A percentile compares a stretch with the other conserved stretches of the same genome.
phyloP scores from a whole-genome alignment of 2,797 vertebrate genomes.

The Pempheris klunzingeri region DNA sequence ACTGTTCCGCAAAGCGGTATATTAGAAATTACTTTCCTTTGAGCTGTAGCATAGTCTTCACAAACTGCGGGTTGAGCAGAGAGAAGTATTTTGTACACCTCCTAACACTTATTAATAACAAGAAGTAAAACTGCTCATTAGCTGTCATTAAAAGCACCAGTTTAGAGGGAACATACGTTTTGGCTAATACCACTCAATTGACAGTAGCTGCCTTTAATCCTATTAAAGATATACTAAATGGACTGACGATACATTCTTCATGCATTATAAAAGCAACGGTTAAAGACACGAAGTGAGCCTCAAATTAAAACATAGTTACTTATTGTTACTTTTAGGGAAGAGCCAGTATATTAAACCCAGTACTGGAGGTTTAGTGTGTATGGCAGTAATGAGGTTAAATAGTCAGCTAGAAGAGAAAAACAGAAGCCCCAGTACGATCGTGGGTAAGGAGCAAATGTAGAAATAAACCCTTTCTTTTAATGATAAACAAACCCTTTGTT shows the following conservation, averaged over 20 bases:
- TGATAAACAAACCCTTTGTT: too few species aligned
- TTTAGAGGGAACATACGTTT: neutral
- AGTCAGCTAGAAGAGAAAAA: too few species aligned
- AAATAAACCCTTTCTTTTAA: too few species aligned
- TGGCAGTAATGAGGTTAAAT: too few species aligned
- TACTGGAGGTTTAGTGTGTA: neutral
- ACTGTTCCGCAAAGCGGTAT: constrained; percentile 32
- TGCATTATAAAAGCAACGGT: too few species aligned
- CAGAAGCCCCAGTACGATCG: too few species aligned
- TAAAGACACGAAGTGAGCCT: too few species aligned
- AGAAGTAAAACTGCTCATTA: neutral
- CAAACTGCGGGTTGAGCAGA: constrained; percentile 24
- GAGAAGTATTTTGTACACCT: constrained; percentile 8
- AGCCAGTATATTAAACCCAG: neutral
- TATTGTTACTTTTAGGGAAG: neutral
- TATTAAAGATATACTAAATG: neutral
- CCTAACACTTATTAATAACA: too few species aligned
- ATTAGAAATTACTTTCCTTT: constrained; percentile 37
- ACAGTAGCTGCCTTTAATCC: neutral
- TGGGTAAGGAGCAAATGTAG: too few species aligned
- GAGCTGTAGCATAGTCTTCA: constrained; percentile 20
- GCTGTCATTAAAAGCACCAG: constrained; percentile 3
- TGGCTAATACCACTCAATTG: neutral
- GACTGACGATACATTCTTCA: too few species aligned
- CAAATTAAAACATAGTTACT: too few species aligned